Conservation (phyloP, 2,113 vertebrate genomes). For the Ailurus styani region DNA sequence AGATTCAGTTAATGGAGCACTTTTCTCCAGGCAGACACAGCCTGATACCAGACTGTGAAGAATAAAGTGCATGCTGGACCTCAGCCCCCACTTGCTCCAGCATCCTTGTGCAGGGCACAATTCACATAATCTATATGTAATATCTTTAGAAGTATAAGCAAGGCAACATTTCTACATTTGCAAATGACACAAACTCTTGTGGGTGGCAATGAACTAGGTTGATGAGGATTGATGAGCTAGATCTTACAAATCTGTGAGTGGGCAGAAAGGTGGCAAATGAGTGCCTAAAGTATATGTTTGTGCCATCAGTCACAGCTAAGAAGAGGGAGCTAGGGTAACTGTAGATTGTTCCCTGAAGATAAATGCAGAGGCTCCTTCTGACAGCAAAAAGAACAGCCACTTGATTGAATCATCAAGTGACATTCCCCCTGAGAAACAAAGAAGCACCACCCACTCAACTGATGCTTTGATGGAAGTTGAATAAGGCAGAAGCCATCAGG, state of each 20-base stretch:
- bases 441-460: constrained; percentile 44
- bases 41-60: background rate
- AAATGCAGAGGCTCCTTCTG: constrained; percentile 55
- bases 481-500: constrained; percentile 4
- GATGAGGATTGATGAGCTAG: background rate
- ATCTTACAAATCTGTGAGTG: constrained; percentile 38
- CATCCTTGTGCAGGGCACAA: background rate
- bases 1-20: background rate
- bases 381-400: constrained; percentile 49
- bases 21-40: background rate
- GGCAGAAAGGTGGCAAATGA: constrained; percentile 50
- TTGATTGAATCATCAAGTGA: constrained; percentile 55
- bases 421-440: constrained; percentile 44
- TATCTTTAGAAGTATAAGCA: constrained; percentile 18
- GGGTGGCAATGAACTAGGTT: constrained; percentile 22
- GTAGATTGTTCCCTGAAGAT: constrained; percentile 15
- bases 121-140: background rate
- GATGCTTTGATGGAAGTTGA: constrained; percentile 40
- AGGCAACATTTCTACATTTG: constrained; percentile 28
- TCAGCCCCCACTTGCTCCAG: background rate
- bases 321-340: background rate
- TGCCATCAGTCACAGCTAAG: constrained; percentile 17
- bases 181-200: constrained; percentile 36
- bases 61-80: background rate
- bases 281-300: background rate